Evolutionary conservation across 1,140 invertebrate genomes (phyloP).

Genomic region (Caenorhabditis elegans): DNA sequence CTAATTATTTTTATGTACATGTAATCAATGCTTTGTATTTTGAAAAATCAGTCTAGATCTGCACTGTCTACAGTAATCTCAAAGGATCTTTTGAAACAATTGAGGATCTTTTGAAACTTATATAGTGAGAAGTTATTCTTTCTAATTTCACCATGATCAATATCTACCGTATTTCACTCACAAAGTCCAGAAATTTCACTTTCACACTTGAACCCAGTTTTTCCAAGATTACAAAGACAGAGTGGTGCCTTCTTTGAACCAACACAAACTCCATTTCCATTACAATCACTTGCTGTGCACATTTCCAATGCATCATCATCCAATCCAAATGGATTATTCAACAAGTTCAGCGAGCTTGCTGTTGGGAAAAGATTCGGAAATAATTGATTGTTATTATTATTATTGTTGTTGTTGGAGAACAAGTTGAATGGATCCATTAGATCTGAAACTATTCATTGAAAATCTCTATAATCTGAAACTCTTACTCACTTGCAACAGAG

Average conservation of each 20-base stretch:
- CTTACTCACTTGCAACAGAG: conserved; percentile 31
- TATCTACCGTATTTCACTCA: too few relatives aligned
- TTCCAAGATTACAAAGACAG: conserved; percentile 48
- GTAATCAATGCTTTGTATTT: too few relatives aligned
- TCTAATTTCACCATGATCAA: too few relatives aligned
- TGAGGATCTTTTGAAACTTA: too few relatives aligned
- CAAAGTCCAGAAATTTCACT: conserved; percentile 39
- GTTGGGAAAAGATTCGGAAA: conserved; percentile 13
- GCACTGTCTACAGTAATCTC: too few relatives aligned
- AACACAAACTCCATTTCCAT: conserved; percentile 46
- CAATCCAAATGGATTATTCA: conserved; percentile 14
- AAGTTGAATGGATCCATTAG: not conserved
- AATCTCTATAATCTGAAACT: not conserved
- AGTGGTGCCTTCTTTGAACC: conserved; percentile 41
- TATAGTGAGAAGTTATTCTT: too few relatives aligned
- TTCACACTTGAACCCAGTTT: conserved; percentile 42
- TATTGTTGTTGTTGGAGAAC: not conserved
- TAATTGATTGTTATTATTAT: not conserved
- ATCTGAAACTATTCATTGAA: not conserved
- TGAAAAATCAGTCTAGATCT: too few relatives aligned
- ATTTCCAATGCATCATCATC: not conserved
- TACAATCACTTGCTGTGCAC: conserved; percentile 46
- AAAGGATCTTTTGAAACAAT: too few relatives aligned
- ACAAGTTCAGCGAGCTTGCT: not conserved
- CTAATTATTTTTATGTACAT: too few relatives aligned